Evolutionary conservation across 2,888 invertebrate species (phyloP).

Genomic region (Capitulum mitella): DNA sequence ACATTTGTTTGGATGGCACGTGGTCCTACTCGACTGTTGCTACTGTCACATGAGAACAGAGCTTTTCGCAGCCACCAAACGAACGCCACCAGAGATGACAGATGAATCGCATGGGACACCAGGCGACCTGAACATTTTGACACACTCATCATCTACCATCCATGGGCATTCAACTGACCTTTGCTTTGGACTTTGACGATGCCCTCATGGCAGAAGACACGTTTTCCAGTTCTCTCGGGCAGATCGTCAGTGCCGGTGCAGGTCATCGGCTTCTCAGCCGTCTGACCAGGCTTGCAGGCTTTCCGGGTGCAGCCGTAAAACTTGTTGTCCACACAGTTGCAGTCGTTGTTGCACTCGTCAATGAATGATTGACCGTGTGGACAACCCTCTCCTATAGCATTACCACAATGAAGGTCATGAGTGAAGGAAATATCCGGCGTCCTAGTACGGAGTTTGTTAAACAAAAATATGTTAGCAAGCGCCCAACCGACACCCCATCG

Average conservation of each 20-base stretch:
- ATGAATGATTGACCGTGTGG: neutral
- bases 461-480: neutral
- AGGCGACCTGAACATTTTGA: too few relatives aligned
- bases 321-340: neutral
- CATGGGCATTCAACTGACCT: neutral
- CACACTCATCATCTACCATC: too few relatives aligned
- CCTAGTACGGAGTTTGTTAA: neutral
- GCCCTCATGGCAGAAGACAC: neutral
- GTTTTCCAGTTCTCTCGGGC: neutral
- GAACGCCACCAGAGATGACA: too few relatives aligned
- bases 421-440: neutral
- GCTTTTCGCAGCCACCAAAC: too few relatives aligned
- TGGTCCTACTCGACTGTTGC: too few relatives aligned
- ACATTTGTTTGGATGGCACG: too few relatives aligned
- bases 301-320: neutral
- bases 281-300: neutral
- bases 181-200: neutral
- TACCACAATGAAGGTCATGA: neutral
- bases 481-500: neutral
- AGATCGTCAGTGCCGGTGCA: neutral
- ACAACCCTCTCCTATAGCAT: neutral
- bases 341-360: neutral
- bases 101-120: too few relatives aligned
- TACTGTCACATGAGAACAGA: too few relatives aligned
- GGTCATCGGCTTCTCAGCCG: neutral